Conservation (phyloP, 1,140 invertebrate species). For the Gonatopus flavifemur region DNA sequence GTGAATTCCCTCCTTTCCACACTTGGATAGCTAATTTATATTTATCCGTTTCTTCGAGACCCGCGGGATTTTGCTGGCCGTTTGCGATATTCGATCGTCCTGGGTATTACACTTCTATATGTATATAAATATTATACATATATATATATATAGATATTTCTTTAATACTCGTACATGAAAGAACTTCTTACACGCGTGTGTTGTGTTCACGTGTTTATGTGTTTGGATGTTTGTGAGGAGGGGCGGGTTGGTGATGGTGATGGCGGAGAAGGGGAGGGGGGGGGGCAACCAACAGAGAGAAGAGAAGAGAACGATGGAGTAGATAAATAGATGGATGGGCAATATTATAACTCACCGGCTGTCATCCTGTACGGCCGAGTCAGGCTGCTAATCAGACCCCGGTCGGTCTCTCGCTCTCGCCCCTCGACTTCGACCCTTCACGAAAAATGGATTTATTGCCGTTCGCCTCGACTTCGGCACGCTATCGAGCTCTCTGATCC, state of each 20-base stretch:
- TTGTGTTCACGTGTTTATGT: too few relatives aligned
- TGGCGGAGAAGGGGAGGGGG: conserved; percentile 20
- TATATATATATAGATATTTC: too few relatives aligned
- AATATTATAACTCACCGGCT: conserved; percentile 59
- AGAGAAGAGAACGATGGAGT: conserved; percentile 43
- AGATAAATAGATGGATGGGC: conserved; percentile 59
- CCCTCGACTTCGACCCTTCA: conserved; percentile 52
- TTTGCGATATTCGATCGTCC: conserved; percentile 26
- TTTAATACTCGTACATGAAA: too few relatives aligned
- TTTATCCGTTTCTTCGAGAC: conserved; percentile 33
- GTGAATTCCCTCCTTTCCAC: neutral
- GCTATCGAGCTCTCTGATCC: conserved; percentile 60
- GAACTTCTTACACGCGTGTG: too few relatives aligned
- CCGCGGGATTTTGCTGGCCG: conserved; percentile 10
- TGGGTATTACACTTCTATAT: too few relatives aligned
- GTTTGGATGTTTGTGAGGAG: too few relatives aligned
- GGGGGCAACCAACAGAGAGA: conserved; percentile 21
- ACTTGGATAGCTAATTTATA: conserved; percentile 30
- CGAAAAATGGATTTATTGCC: conserved; percentile 61
- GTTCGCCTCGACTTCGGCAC: conserved; percentile 59
- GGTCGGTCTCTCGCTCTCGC: conserved; percentile 45
- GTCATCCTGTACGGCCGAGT: conserved; percentile 57
- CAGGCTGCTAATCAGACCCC: conserved; percentile 58
- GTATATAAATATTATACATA: too few relatives aligned
- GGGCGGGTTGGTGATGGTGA: conserved; percentile 17